These are phyloP conservation scores for Bambusicola thoracicus DNA, from an alignment of 2,113 vertebrate genomes.

Conservation along the genomic window DNA sequence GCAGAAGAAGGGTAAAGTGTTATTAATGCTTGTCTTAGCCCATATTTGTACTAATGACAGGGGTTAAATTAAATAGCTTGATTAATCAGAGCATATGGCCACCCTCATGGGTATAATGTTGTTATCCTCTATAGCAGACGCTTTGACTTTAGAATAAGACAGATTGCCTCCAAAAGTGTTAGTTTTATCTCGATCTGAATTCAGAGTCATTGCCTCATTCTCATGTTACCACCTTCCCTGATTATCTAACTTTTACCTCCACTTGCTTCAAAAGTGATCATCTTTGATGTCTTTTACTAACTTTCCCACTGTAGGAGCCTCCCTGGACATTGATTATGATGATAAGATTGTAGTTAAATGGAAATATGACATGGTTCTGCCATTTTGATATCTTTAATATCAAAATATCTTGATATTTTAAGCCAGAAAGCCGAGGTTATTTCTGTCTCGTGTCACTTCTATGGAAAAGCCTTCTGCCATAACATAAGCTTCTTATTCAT, in stretches of 20 bases:
- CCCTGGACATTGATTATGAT: neutral
- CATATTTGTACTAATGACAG: conserved; percentile 40
- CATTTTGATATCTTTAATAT: neutral
- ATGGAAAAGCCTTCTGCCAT: neutral
- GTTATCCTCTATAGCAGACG: conserved; percentile 46
- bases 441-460: neutral
- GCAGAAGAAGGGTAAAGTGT: conserved; percentile 23
- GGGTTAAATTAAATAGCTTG: conserved; percentile 65
- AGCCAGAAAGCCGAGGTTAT: neutral
- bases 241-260: conserved; percentile 49
- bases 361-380: neutral
- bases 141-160: conserved; percentile 64
- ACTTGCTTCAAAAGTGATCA: conserved; percentile 19
- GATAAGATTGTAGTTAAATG: neutral
- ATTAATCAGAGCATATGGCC: conserved; percentile 67
- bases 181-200: conserved; percentile 64
- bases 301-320: neutral
- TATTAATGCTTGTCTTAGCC: conserved; percentile 50
- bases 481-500: neutral
- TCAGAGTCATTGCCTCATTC: conserved; percentile 41
- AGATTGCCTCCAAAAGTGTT: conserved; percentile 47
- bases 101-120: conserved; percentile 52
- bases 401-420: neutral
- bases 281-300: conserved; percentile 29
- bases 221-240: conserved; percentile 26